These are phyloP conservation scores for Rhopilema esculentum DNA, from an alignment of 30 jellyfish, hydroid and myxozoan genomes.

Conservation along the genomic window DNA sequence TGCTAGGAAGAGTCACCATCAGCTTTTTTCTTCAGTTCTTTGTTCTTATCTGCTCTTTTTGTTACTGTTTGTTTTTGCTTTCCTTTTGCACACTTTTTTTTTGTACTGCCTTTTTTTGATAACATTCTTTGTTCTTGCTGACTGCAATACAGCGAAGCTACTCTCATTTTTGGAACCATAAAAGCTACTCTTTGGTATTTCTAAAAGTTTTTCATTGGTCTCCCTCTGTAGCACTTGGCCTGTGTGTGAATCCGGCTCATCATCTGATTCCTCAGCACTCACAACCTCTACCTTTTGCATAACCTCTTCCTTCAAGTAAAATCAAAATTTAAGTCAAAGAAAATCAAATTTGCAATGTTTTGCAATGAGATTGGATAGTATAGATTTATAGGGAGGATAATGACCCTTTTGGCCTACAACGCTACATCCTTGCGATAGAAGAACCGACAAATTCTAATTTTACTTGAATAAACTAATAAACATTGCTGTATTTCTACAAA, in stretches of 20 bases:
- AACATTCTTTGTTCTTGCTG: neutral
- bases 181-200: neutral
- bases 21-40: neutral
- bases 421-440: neutral
- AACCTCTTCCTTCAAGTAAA: neutral
- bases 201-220: neutral
- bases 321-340: neutral
- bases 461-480: neutral
- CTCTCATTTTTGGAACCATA: neutral
- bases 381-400: neutral
- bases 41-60: neutral
- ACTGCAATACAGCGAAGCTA: neutral
- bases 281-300: neutral
- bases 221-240: neutral
- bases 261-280: neutral
- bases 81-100: neutral
- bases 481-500: neutral
- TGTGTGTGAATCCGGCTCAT: neutral
- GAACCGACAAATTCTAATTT: neutral
- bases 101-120: neutral
- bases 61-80: neutral
- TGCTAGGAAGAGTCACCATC: neutral
- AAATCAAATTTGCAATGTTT: neutral
- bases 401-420: neutral
- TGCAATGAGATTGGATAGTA: neutral